A percentile compares a stretch with the other conserved stretches of the same genome.
phyloP scores from a whole-genome alignment of 2,888 invertebrate genomes.

The Agrypnus murinus region DNA sequence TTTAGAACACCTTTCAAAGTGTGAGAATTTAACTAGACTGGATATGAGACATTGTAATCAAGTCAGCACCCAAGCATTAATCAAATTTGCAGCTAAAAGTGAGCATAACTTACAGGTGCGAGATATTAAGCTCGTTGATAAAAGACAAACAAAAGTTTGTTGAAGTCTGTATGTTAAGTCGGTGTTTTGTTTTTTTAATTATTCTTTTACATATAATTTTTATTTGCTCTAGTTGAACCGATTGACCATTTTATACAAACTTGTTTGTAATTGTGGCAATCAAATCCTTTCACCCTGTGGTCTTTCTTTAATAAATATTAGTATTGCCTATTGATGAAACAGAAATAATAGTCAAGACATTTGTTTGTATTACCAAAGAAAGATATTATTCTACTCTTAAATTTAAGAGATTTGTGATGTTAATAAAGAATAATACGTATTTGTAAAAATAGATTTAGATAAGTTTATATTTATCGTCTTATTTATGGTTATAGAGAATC shows the following conservation, averaged over 20 bases:
- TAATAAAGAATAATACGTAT: slow-evolving; percentile 33
- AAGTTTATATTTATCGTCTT: slow-evolving; percentile 12
- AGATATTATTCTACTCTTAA: slow-evolving; percentile 27
- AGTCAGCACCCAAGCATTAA: slow-evolving; percentile 87
- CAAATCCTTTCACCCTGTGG: not conserved
- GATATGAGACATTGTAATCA: slow-evolving; percentile 88
- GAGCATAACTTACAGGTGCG: slow-evolving; percentile 86
- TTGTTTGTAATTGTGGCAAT: too few species aligned
- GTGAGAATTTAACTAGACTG: slow-evolving; percentile 81
- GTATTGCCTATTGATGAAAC: not conserved
- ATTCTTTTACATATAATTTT: not conserved
- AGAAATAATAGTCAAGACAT: not conserved
- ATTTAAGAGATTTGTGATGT: slow-evolving; percentile 46
- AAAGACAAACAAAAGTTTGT: slow-evolving; percentile 63
- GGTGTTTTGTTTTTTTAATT: slow-evolving; percentile 1
- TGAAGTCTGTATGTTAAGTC: slow-evolving; percentile 20
- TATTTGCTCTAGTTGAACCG: too few species aligned
- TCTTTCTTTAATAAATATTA: not conserved
- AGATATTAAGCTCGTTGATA: slow-evolving; percentile 85
- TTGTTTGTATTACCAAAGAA: slow-evolving; percentile 43
- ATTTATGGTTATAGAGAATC: slow-evolving; percentile 14
- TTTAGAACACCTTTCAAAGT: slow-evolving; percentile 86
- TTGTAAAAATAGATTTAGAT: slow-evolving; percentile 5
- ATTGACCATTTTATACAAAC: too few species aligned
- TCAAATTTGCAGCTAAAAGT: slow-evolving; percentile 88